Evolutionary conservation across 2,888 invertebrate species (phyloP), one percentile per base, ranked within the genome.

Genomic region (Aporophyla nigra): DNA sequence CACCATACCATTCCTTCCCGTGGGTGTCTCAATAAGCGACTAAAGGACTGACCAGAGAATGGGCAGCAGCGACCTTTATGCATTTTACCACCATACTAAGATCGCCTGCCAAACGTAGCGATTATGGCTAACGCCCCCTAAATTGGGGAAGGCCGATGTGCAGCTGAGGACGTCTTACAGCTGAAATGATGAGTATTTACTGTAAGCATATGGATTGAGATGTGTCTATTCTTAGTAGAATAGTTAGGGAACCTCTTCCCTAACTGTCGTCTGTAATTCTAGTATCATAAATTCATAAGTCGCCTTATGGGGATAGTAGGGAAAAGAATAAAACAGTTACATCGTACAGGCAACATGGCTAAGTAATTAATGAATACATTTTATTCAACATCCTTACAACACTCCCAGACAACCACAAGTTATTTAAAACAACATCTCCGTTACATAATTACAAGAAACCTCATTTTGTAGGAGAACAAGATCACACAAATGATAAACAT

Each of bases 401-500:
- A 56, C 21, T 51, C 51, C 33, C 65, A 63, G 46, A 49, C 21
- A n/a, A 14, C 14, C 27, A 54, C 56, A 54, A 59, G 68, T 54
- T 56, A 70, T n/a, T 58, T 46, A 67, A 76, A 71, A 62, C 9
- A 65, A 68, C n/a, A 76, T 59, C 46, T 63, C 49, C 5, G 14
- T 78, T 82, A 83, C 83, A 78, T 78, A 82, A 83, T 88, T 86
- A 86, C 85, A 73, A 75, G 83, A 86, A 85, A 87, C 68, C 73
- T 71, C 77, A 89, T 89, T 90, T 89, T 87, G 89, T 86, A 88
- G 79, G 56, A 72, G 78, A 67, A 70, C 65, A 76, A 85, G 84
- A 87, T 86, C 82, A 78, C 53, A 69, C 77, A 62, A 84, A 74
- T 83, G 80, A 84, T 88, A 89, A 87, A 91, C 90, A 87, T 76